phyloP scores from a whole-genome alignment of 1,140 invertebrate species.

The Thereuonema tuberculata region DNA sequence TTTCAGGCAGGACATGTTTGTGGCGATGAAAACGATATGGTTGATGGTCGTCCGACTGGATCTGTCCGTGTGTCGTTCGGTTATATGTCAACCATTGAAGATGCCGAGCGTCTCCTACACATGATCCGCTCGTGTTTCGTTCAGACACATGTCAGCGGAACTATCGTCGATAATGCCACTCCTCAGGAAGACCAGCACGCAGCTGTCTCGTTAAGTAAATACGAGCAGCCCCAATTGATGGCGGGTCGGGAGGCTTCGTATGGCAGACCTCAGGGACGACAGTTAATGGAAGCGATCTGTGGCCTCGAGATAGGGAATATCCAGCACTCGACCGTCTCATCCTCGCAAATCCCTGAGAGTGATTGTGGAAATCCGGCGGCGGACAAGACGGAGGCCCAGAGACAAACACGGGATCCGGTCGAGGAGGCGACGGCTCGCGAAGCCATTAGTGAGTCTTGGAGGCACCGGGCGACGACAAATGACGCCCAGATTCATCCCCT shows the following conservation, averaged over 20 bases:
- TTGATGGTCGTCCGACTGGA: conserved; percentile 81
- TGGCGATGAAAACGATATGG: conserved; percentile 73
- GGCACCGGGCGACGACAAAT: background rate
- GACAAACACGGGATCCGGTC: background rate
- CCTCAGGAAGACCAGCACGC: too few relatives aligned
- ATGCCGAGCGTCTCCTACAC: conserved; percentile 53
- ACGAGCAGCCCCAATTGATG: too few relatives aligned
- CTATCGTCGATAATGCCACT: too few relatives aligned
- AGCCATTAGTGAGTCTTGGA: too few relatives aligned
- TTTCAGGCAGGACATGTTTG: conserved; percentile 74
- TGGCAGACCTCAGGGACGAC: too few relatives aligned
- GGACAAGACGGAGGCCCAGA: background rate
- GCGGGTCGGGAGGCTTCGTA: too few relatives aligned
- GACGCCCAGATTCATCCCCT: background rate
- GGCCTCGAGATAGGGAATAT: too few relatives aligned
- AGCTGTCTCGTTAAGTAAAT: too few relatives aligned
- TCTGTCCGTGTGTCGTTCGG: conserved; percentile 85
- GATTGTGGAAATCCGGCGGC: background rate
- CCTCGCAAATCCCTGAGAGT: background rate
- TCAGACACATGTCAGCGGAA: conserved; percentile 15
- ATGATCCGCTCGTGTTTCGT: conserved; percentile 53
- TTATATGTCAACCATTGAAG: conserved; percentile 62
- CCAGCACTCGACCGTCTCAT: too few relatives aligned
- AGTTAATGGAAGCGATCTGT: too few relatives aligned
- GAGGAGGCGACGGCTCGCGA: background rate